Evolutionary conservation across 2,888 invertebrate species (phyloP), one percentile per base, ranked within the genome.

Genomic region (Tiliacea citrago): DNA sequence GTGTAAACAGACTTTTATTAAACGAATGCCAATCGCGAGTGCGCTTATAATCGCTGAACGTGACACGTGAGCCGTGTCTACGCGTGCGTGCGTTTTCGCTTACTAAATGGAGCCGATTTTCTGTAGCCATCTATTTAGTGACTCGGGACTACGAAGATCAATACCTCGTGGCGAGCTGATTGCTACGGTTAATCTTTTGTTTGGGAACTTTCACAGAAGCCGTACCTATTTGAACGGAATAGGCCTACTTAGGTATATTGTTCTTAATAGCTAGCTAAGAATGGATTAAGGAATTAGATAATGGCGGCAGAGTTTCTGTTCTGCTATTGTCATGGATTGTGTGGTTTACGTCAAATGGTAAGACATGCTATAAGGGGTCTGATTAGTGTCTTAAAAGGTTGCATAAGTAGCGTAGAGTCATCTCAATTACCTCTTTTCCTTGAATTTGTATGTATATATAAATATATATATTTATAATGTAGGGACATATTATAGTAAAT

Each of bases 131-230:
- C 8, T 47, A 18, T 12, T 47, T 53, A 1, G 51, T 61, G 63
- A 49, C 70, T 47, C 42, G 49, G 55, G 68, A 12, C 60, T 76
- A n/a, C 68, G 66, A 65, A 83, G 85, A 86, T 86, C 86, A 87
- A 86, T 86, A 86, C 81, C 77, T 79, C 66, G 75, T 75, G 79
- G 77, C 62, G 72, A 65, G 76, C 79, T 87, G 81, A 83, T 87
- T 85, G 79, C 83, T 80, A 80, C 80, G 75, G 67, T 86, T 86
- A 80, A 85, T 87, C 85, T 85, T 85, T 87, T 87, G 83, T 85
- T 85, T 82, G 71, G 66, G 72, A 80, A 85, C 75, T 78, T 78
- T 75, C 72, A 73, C 75, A 70, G 67, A 76, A 85, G 63, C 76
- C 67, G 71, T 77, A n/a, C n/a, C n/a, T n/a, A 83, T 85, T 76